Base-by-base conservation (phyloP, 2,888 invertebrate genomes). In the Trichogramma dendrolimi region DNA sequence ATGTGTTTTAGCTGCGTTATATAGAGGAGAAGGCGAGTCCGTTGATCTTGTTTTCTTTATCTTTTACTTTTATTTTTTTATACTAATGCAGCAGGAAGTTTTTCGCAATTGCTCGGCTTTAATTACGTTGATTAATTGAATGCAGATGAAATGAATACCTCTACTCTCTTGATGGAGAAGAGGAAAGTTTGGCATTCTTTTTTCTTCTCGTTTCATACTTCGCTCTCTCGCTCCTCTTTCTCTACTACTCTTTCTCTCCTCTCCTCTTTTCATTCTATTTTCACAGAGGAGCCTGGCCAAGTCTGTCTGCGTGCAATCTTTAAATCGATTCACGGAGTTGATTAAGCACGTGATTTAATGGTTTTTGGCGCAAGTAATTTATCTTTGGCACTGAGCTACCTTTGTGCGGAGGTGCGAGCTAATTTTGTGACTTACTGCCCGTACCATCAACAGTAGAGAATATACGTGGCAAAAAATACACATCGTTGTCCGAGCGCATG, bases 41-140 rank as follows among this genome's bases (percentile, higher is more conserved):
- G 27, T 27, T 27, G 27, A 27, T 27, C 27, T 27, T 27, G 27
- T 27, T 27, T 27, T 27, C 27, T 27, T 27, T 27, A 27, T 27
- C 27, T 27, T 27, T 27, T 27, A 27, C 27, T 27, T 27, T 27
- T 27, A 27, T 27, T 27, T 27, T 27, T 27, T 27, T 27, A 27
- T 27, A 27, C 27, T 65, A 58, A 62, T 58, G 62, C 58, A 56
- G 55, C 60, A 41, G 50, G 55, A 60, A 49, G 14, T 52, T 55
- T 55, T 55, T 60, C 57, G 41, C 56, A 40, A 59, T 59, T 47
- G 49, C 62, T 27, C 48, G 58, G 47, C 60, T 53, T 60, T 61
- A 61, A 61, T 64, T 61, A 59, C 44, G 41, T 61, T 59, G 62
- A 65, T 65, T 62, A 65, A 62, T 65, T 55, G 58, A 58, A 65